phyloP scores from a whole-genome alignment of 2,797 vertebrate species.

The Poeciliopsis gracilis region DNA sequence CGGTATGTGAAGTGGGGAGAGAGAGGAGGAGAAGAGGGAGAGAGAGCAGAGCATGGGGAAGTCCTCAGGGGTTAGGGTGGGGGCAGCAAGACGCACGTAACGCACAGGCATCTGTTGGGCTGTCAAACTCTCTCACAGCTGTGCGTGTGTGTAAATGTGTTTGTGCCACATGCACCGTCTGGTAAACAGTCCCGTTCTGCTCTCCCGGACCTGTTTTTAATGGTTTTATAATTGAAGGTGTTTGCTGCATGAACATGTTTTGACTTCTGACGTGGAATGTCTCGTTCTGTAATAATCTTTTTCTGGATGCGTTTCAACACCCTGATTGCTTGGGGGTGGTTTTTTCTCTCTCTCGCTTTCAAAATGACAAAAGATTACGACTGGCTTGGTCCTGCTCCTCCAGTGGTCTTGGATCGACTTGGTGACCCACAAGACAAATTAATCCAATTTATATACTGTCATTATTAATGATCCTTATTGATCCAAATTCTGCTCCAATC shows the following conservation, averaged over 20 bases:
- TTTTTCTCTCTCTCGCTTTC: too few species aligned
- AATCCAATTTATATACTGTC: not conserved
- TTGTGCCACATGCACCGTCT: constrained; percentile 8
- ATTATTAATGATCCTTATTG: not conserved
- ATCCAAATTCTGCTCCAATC: not conserved
- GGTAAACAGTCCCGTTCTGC: constrained; percentile 39
- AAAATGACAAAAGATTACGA: not conserved
- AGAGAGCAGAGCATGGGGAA: constrained; percentile 55
- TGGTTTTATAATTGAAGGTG: constrained; percentile 44
- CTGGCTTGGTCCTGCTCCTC: constrained; percentile 4
- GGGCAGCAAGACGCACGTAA: constrained; percentile 58
- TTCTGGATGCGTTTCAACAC: constrained; percentile 4
- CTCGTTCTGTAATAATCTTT: constrained; percentile 20
- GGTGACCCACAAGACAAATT: not conserved
- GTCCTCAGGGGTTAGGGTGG: constrained; percentile 73
- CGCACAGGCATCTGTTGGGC: constrained; percentile 49
- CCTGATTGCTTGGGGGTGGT: not conserved
- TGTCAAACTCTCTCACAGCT: constrained; percentile 56
- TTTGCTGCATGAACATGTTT: constrained; percentile 54
- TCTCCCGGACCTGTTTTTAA: constrained; percentile 35
- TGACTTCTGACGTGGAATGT: constrained; percentile 57
- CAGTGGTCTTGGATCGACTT: constrained; percentile 12
- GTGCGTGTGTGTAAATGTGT: constrained; percentile 19
- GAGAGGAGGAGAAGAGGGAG: not conserved
- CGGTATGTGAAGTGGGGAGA: constrained; percentile 54